These are phyloP conservation scores for Buceros bicornis DNA, from an alignment of 2,797 vertebrate species.

Conservation along the genomic window DNA sequence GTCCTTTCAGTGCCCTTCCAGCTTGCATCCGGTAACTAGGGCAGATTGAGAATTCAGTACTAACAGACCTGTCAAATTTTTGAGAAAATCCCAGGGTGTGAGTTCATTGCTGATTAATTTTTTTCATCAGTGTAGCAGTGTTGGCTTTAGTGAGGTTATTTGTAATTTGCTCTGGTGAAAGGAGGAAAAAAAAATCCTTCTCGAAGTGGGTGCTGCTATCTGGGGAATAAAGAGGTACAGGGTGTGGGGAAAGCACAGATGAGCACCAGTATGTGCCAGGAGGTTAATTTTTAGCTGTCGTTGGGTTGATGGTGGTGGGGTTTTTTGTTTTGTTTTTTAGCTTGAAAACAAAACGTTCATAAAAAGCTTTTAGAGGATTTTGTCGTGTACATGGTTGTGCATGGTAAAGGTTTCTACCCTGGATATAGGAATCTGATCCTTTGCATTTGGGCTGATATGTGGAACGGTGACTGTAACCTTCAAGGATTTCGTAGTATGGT, in stretches of 20 bases:
- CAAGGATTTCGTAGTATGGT: background rate
- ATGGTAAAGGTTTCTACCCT: background rate
- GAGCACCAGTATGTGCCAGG: background rate
- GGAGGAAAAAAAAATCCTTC: background rate
- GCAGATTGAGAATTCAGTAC: slow-evolving; percentile 51
- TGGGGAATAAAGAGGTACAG: background rate
- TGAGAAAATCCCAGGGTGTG: slow-evolving; percentile 57
- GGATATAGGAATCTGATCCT: background rate
- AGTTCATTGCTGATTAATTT: slow-evolving; percentile 53
- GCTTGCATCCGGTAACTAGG: slow-evolving; percentile 28
- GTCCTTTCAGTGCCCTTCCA: slow-evolving; percentile 60
- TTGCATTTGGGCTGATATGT: background rate
- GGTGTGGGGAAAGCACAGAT: background rate
- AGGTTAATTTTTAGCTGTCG: background rate
- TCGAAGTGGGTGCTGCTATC: background rate
- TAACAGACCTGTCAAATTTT: slow-evolving; percentile 66
- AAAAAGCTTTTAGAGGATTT: background rate
- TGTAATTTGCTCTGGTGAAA: slow-evolving; percentile 5
- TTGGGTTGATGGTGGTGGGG: background rate
- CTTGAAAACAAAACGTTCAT: background rate
- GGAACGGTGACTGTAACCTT: background rate
- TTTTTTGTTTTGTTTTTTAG: background rate
- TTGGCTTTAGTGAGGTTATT: slow-evolving; percentile 35
- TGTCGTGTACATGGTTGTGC: background rate
- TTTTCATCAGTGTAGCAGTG: slow-evolving; percentile 6